Percentiles rank a stretch among this genome's conserved stretches.
Evolutionary conservation across 2,797 vertebrate genomes (phyloP).

Genomic region (Amblyraja radiata): DNA sequence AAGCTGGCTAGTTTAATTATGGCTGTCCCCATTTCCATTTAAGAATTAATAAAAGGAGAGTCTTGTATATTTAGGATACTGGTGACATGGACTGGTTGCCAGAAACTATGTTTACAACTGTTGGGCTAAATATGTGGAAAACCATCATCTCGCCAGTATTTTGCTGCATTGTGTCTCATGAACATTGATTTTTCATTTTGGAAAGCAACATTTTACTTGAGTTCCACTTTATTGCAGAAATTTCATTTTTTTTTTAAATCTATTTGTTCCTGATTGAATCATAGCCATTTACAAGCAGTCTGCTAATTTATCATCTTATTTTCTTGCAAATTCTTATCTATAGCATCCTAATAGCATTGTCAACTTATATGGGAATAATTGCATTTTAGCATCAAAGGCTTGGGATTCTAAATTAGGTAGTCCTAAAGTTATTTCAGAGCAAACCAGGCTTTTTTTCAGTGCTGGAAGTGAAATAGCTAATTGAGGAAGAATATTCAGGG

Average conservation of each 20-base stretch:
- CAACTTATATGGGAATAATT: not conserved
- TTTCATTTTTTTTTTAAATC: conserved; percentile 4
- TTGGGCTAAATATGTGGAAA: not conserved
- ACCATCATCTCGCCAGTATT: not conserved
- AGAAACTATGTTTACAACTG: not conserved
- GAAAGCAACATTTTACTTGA: not conserved
- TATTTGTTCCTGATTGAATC: not conserved
- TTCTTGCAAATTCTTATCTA: not conserved
- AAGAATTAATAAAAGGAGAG: not conserved
- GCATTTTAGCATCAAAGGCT: not conserved
- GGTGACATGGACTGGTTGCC: not conserved
- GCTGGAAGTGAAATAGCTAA: not conserved
- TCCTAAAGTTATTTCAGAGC: not conserved
- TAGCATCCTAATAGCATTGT: no score
- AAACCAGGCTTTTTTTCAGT: not conserved
- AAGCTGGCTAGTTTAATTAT: not conserved
- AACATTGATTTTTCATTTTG: not conserved
- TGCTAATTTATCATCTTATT: not conserved
- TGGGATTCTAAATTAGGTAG: not conserved
- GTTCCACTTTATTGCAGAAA: not conserved
- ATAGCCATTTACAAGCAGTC: not conserved
- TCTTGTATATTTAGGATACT: not conserved
- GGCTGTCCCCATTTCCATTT: not conserved
- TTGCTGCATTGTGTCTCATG: not conserved
- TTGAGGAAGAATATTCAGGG: not conserved